Evolutionary conservation across 2,113 vertebrate species (phyloP).

Genomic region (Puma concolor): DNA sequence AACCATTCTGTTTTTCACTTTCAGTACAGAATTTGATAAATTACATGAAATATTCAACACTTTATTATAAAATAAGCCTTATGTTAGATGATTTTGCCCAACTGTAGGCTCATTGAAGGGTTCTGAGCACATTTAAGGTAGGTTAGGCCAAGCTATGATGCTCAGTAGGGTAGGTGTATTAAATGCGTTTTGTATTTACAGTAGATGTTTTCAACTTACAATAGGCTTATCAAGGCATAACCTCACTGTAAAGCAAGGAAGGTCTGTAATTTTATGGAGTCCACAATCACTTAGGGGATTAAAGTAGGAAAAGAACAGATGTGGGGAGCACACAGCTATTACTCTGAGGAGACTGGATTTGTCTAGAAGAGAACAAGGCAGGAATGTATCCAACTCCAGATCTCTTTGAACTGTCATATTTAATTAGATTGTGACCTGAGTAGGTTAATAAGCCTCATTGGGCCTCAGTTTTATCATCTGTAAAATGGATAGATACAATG

Average conservation of each 20-base stretch:
- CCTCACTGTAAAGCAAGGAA: background rate
- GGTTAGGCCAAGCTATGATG: background rate
- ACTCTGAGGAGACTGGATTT: background rate
- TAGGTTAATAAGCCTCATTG: constrained; percentile 3
- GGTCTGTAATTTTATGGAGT: constrained; percentile 22
- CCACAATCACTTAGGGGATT: background rate
- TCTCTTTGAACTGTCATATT: background rate
- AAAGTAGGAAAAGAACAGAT: constrained; percentile 26
- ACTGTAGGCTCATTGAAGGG: background rate
- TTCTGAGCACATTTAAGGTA: background rate
- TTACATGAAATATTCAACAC: background rate
- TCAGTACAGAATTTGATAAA: background rate
- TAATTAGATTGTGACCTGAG: background rate
- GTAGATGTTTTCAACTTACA: background rate
- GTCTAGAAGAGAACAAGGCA: background rate
- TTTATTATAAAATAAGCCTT: background rate
- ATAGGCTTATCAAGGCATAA: background rate
- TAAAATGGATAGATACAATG: background rate
- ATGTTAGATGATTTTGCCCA: background rate
- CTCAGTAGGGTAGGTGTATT: background rate
- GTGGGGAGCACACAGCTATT: background rate
- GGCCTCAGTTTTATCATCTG: constrained; percentile 7
- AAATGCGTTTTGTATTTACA: background rate
- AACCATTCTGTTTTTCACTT: background rate
- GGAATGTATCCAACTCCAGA: background rate